Conservation (phyloP, 2,888 invertebrate genomes). For the Diarsia rubi region DNA sequence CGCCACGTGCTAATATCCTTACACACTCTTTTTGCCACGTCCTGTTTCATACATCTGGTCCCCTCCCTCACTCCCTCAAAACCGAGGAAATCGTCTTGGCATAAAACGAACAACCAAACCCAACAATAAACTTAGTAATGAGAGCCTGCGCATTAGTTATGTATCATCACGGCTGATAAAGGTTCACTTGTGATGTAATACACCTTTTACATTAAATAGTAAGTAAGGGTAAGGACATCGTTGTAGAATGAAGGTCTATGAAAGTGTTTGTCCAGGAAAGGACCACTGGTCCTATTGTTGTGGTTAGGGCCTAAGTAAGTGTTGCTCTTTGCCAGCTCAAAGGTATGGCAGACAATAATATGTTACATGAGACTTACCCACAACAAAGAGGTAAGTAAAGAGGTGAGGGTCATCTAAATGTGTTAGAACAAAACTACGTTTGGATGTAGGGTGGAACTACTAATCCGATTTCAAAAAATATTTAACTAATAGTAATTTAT, state of each 20-base stretch:
- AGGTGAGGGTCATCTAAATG: not conserved
- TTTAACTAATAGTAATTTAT: too few species aligned
- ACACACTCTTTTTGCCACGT: too few species aligned
- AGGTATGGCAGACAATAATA: not conserved
- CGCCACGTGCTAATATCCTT: too few species aligned
- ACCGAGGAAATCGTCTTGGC: not conserved
- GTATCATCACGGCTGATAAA: not conserved
- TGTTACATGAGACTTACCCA: not conserved
- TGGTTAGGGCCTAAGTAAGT: conserved; percentile 27
- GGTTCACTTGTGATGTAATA: conserved; percentile 1
- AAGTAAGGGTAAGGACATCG: not conserved
- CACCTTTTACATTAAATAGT: conserved; percentile 11
- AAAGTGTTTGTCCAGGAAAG: conserved; percentile 24
- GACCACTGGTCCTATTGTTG: conserved; percentile 13
- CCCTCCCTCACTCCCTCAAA: not conserved
- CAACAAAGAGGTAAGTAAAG: too few species aligned
- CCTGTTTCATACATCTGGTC: too few species aligned
- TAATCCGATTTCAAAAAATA: not conserved
- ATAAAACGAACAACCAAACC: not conserved
- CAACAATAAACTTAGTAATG: too few species aligned
- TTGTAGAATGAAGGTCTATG: not conserved
- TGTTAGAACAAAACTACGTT: not conserved
- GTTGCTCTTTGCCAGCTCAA: conserved; percentile 2
- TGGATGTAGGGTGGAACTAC: not conserved
- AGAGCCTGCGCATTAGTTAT: conserved; percentile 17